phyloP scores from a whole-genome alignment of 1,140 invertebrate genomes.

The Scaptomyza hsui region DNA sequence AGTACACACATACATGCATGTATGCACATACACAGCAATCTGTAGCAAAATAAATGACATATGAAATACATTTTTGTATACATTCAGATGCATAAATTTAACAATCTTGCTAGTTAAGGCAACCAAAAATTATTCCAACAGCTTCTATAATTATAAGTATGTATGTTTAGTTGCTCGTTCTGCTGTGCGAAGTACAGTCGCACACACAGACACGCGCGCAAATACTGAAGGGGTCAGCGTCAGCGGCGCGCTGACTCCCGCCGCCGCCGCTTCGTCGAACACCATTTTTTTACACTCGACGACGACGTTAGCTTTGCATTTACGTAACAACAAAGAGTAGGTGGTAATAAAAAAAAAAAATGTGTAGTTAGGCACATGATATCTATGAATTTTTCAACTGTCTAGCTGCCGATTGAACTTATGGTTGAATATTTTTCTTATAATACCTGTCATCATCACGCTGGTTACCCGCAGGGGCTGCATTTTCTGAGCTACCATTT shows the following conservation, averaged over 20 bases:
- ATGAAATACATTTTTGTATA: conserved; percentile 19
- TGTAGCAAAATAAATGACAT: background rate
- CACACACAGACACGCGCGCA: conserved; percentile 65
- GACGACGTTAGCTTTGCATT: conserved; percentile 75
- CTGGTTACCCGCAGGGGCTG: conserved; percentile 87
- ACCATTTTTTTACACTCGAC: conserved; percentile 55
- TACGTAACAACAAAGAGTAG: conserved; percentile 71
- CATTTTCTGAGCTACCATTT: conserved; percentile 86
- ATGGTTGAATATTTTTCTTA: conserved; percentile 38
- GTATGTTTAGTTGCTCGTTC: conserved; percentile 39
- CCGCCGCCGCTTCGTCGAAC: conserved; percentile 50
- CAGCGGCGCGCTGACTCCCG: conserved; percentile 52
- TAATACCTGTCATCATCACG: conserved; percentile 90
- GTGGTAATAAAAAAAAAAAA: conserved; percentile 57
- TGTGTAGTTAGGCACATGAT: conserved; percentile 70
- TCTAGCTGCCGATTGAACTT: conserved; percentile 19
- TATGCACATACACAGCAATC: conserved; percentile 1
- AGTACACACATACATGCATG: conserved; percentile 2
- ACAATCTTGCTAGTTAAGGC: conserved; percentile 11
- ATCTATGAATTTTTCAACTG: conserved; percentile 24
- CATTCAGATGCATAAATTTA: conserved; percentile 35
- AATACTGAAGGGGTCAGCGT: conserved; percentile 71
- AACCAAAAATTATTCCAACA: conserved; percentile 47
- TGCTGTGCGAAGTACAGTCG: conserved; percentile 70
- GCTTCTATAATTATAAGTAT: conserved; percentile 66